Evolutionary conservation across 2,113 vertebrate species (phyloP).

Genomic region (Erythrolamprus reginae): DNA sequence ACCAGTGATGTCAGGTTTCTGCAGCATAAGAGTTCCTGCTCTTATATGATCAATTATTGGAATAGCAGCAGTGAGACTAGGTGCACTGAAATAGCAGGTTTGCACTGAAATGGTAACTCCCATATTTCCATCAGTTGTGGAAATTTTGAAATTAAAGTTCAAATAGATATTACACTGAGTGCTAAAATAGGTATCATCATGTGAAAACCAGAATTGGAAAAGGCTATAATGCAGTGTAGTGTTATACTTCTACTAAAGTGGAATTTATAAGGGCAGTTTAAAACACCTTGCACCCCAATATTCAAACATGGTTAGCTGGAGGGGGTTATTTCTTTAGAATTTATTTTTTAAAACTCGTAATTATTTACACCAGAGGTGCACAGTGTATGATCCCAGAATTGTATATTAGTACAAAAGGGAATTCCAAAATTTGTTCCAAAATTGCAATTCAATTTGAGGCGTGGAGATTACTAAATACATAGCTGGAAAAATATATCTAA

Average conservation of each 20-base stretch:
- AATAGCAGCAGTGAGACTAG: background rate
- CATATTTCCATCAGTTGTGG: too few relatives aligned
- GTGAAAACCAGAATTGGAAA: background rate
- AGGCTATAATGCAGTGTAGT: background rate
- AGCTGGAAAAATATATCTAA: background rate
- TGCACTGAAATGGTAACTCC: background rate
- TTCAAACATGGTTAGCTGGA: background rate
- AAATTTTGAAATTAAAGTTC: background rate
- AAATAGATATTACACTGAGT: background rate
- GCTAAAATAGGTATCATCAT: too few relatives aligned
- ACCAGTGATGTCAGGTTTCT: background rate
- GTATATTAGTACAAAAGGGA: background rate
- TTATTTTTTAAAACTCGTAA: background rate
- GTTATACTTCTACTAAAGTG: background rate
- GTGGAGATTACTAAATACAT: background rate
- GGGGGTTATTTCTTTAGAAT: background rate
- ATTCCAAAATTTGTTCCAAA: background rate
- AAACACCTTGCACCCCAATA: background rate
- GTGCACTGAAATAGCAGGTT: background rate
- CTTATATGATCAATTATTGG: background rate
- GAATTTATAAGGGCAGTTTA: background rate
- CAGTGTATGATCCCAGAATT: background rate
- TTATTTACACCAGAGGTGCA: background rate
- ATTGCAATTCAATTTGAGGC: background rate
- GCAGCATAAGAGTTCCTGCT: too few relatives aligned